Percentiles rank a stretch among this genome's conserved stretches.
phyloP scores from a whole-genome alignment of 2,113 vertebrate species.

The Pseudolaguvia tuberculata region DNA sequence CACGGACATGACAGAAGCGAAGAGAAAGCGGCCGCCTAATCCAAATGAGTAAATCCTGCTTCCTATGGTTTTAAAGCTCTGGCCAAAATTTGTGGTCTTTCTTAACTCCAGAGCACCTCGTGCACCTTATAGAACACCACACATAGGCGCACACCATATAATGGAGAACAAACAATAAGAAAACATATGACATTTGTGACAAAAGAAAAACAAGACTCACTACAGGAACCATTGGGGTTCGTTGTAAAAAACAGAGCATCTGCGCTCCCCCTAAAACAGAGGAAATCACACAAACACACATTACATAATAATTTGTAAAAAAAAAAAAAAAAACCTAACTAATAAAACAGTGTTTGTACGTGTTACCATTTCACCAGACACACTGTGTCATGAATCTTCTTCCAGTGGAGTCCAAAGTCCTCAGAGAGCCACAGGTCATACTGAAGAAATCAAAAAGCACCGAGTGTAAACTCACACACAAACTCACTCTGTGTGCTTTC shows the following conservation, averaged over 20 bases:
- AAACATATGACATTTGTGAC: neutral
- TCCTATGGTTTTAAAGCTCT: constrained; percentile 75
- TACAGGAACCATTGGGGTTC: constrained; percentile 78
- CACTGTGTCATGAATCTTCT: constrained; percentile 76
- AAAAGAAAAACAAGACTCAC: constrained; percentile 67
- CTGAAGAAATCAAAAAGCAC: constrained; percentile 61
- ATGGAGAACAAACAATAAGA: neutral
- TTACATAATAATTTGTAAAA: no score
- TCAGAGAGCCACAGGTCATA: constrained; percentile 83
- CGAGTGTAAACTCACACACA: neutral
- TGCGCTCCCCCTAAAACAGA: constrained; percentile 69
- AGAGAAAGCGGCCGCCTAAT: constrained; percentile 83
- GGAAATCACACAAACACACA: neutral
- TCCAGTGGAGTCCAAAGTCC: constrained; percentile 82
- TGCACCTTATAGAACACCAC: constrained; percentile 65
- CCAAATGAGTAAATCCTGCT: constrained; percentile 86
- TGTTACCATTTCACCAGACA: constrained; percentile 88
- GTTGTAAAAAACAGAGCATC: constrained; percentile 78
- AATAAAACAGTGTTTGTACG: no score
- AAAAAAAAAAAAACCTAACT: no score
- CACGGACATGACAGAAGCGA: constrained; percentile 88
- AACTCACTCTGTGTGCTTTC: neutral
- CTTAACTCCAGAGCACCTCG: constrained; percentile 76
- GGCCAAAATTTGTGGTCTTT: constrained; percentile 79
- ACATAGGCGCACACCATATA: neutral